Percentiles rank a stretch among this genome's conserved stretches.
These are phyloP conservation scores for Hepsetus odoe DNA, from an alignment of 2,113 vertebrate genomes.

Conservation along the genomic window DNA sequence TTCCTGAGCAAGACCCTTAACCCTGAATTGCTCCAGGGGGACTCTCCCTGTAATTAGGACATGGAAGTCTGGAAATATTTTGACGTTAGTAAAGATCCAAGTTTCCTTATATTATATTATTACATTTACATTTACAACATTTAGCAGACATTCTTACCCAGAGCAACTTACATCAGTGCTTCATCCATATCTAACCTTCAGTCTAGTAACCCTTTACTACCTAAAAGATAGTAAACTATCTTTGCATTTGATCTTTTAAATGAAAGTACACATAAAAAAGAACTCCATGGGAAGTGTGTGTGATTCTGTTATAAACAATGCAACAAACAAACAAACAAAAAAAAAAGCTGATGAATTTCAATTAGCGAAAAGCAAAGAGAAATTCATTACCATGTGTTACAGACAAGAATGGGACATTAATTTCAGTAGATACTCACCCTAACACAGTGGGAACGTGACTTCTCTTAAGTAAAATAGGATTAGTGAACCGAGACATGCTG, in stretches of 20 bases:
- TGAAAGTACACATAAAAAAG: background rate
- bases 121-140: too few species aligned
- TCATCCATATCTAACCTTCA: too few species aligned
- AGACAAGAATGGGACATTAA: background rate
- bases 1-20: too few species aligned
- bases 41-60: too few species aligned
- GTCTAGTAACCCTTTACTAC: too few species aligned
- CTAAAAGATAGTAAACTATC: background rate
- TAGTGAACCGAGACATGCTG: background rate
- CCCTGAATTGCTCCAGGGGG: too few species aligned
- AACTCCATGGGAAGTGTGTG: background rate
- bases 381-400: background rate
- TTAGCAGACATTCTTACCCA: too few species aligned
- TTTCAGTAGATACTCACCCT: background rate
- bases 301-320: background rate
- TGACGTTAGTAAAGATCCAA: too few species aligned
- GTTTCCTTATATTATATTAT: too few species aligned
- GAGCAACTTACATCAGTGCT: too few species aligned
- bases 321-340: background rate
- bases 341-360: background rate
- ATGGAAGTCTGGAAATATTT: too few species aligned
- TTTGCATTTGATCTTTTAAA: background rate
- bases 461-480: constrained; percentile 33
- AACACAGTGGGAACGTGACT: background rate
- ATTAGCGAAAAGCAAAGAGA: background rate